Percentiles rank a stretch among this genome's conserved stretches.
Evolutionary conservation across 2,113 vertebrate species (phyloP).

Genomic region (Xiphophorus hellerii): DNA sequence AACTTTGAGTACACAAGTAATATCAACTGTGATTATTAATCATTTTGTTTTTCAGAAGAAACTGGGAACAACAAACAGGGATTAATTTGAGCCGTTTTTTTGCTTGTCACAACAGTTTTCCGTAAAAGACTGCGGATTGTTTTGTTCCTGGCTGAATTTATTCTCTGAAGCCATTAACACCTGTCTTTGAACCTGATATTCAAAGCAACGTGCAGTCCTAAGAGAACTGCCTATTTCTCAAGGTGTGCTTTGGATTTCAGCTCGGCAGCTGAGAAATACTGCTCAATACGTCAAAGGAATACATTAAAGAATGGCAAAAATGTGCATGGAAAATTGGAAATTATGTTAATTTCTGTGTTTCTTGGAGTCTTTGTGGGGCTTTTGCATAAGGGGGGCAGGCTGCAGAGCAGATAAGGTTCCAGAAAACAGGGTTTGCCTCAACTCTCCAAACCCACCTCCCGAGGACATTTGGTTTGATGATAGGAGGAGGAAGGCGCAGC

Average conservation of each 20-base stretch:
- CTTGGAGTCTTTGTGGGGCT: slow-evolving; percentile 52
- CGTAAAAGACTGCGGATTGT: too few species aligned
- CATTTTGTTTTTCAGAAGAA: too few species aligned
- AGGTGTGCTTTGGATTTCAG: slow-evolving; percentile 33
- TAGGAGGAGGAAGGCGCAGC: slow-evolving; percentile 4
- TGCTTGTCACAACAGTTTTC: too few species aligned
- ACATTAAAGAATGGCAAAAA: slow-evolving; percentile 20
- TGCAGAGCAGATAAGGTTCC: slow-evolving; percentile 60
- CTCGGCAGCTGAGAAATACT: slow-evolving; percentile 28
- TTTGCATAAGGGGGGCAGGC: slow-evolving; percentile 51
- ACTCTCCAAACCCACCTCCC: slow-evolving; percentile 58
- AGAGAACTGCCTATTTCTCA: slow-evolving; percentile 5
- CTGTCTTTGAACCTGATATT: slow-evolving; percentile 7
- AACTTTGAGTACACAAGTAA: too few species aligned
- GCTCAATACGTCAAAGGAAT: slow-evolving; percentile 43
- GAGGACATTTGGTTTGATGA: slow-evolving; percentile 55
- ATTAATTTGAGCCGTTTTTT: too few species aligned
- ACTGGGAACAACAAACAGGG: too few species aligned
- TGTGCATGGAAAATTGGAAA: slow-evolving; percentile 69
- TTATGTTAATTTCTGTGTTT: slow-evolving; percentile 74
- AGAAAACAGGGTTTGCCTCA: slow-evolving; percentile 66
- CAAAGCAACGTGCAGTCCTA: neutral
- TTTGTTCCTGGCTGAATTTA: neutral
- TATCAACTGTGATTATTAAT: too few species aligned
- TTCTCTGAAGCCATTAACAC: neutral